Conservation (phyloP, 2,797 vertebrate species). For the Sebastes variabilis region DNA sequence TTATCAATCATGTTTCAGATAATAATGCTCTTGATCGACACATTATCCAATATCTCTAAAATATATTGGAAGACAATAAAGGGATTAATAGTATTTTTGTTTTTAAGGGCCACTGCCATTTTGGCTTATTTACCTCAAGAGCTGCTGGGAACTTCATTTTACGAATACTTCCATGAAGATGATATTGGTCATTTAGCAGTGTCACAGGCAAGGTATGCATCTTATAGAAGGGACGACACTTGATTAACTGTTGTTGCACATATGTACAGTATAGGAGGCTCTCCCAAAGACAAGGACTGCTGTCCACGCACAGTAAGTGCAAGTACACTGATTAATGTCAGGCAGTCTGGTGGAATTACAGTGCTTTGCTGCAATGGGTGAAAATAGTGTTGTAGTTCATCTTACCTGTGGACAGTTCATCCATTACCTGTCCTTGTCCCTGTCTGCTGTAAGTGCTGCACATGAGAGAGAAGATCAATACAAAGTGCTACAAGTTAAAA, state of each 20-base stretch:
- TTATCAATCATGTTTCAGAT: background rate
- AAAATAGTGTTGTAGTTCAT: conserved; percentile 19
- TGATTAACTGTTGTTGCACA: background rate
- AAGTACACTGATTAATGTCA: background rate
- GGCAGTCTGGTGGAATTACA: background rate
- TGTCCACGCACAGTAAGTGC: background rate
- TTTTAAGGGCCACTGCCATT: conserved; percentile 1
- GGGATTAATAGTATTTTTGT: background rate
- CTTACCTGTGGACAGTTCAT: conserved; percentile 29
- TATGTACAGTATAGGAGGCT: background rate
- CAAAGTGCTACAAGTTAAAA: conserved; percentile 30
- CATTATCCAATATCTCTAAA: background rate
- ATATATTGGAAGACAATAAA: background rate
- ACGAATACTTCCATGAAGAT: background rate
- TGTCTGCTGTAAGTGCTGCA: conserved; percentile 37
- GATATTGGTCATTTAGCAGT: conserved; percentile 6
- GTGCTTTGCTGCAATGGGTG: background rate
- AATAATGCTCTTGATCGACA: background rate
- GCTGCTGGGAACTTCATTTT: background rate
- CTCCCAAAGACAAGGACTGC: background rate
- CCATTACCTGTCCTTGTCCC: conserved; percentile 17
- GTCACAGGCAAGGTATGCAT: background rate
- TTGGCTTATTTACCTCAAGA: background rate
- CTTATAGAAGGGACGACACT: background rate
- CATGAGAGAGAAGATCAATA: conserved; percentile 44